Percentiles rank a stretch among this genome's conserved stretches.
These are phyloP conservation scores for Ciconia stormi DNA, from an alignment of 2,113 vertebrate species.

Conservation along the genomic window DNA sequence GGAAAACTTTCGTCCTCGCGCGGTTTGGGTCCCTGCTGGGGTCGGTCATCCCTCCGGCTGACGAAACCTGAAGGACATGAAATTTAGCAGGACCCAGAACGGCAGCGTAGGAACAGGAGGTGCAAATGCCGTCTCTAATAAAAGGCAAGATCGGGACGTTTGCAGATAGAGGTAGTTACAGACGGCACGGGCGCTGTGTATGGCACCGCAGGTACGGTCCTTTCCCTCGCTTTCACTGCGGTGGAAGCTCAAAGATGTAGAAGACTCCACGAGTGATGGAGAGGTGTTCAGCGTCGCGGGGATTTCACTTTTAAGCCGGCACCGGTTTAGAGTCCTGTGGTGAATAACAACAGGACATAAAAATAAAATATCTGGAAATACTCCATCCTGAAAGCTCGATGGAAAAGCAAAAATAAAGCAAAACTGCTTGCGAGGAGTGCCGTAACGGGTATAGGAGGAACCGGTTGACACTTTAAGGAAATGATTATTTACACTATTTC, in stretches of 20 bases:
- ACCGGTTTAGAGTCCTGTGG: neutral
- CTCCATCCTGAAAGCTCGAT: neutral
- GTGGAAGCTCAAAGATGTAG: neutral
- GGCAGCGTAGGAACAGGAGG: neutral
- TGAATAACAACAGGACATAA: neutral
- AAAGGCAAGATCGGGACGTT: neutral
- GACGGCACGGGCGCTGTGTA: neutral
- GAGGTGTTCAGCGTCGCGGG: neutral
- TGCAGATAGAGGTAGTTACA: neutral
- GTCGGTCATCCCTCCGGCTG: neutral
- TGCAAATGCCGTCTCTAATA: neutral
- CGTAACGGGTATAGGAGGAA: neutral
- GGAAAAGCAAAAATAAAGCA: neutral
- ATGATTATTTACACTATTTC: neutral
- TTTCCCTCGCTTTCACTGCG: fast-evolving
- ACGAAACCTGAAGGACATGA: neutral
- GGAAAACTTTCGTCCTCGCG: neutral
- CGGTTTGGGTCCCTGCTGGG: neutral
- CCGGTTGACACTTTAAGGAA: neutral
- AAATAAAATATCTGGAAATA: neutral
- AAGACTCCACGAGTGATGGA: neutral
- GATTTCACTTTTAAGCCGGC: neutral
- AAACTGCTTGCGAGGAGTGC: neutral
- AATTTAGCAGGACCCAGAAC: neutral
- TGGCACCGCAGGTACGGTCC: neutral